Evolutionary conservation across 2,888 invertebrate genomes (phyloP).

Genomic region (Trachelus troglodyta): DNA sequence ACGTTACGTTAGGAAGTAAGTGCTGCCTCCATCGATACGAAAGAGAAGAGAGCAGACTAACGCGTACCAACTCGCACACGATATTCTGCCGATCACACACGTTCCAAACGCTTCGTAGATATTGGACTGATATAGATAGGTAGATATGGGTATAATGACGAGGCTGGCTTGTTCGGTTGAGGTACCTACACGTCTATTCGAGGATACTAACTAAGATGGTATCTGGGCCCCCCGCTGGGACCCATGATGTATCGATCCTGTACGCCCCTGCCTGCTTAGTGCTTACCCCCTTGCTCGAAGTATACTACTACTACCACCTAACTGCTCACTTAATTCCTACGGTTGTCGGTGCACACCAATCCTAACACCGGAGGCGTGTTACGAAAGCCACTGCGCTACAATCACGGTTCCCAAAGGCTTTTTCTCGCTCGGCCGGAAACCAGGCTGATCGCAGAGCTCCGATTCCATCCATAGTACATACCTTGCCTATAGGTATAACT

Average conservation of each 20-base stretch:
- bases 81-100: conserved; percentile 5
- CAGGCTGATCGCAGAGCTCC: neutral
- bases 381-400: conserved; percentile 18
- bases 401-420: conserved; percentile 3
- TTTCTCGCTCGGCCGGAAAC: neutral
- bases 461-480: neutral
- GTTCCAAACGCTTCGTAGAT: conserved; percentile 27
- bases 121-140: conserved; percentile 51
- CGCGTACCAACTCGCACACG: neutral
- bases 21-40: conserved; percentile 10
- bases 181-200: conserved; percentile 51
- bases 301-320: conserved; percentile 25
- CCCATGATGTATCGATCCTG: conserved; percentile 64
- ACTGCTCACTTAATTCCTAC: conserved; percentile 27
- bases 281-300: conserved; percentile 15
- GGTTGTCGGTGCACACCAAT: conserved; percentile 27
- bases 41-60: conserved; percentile 9
- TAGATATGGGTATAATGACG: conserved; percentile 52
- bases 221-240: conserved; percentile 58
- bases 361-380: conserved; percentile 29
- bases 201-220: conserved; percentile 55
- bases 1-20: conserved; percentile 24
- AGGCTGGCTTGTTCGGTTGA: conserved; percentile 38
- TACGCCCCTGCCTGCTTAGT: conserved; percentile 51
- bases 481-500: neutral